These are phyloP conservation scores for Chaetophractus vellerosus DNA, from an alignment of 2,797 vertebrate genomes.

Conservation along the genomic window DNA sequence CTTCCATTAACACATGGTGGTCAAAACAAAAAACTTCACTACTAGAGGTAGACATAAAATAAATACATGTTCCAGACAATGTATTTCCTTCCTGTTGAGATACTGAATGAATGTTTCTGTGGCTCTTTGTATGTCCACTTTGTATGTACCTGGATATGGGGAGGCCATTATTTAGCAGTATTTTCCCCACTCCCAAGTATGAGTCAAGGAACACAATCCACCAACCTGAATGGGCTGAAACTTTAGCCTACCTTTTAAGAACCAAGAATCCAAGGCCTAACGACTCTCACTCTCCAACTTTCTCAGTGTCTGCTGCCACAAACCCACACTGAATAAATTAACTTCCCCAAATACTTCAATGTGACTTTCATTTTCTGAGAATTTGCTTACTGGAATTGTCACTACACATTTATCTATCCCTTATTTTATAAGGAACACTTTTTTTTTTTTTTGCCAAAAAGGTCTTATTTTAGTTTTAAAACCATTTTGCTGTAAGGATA, in stretches of 20 bases:
- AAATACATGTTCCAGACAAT: not conserved
- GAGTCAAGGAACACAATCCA: not conserved
- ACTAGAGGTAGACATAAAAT: not conserved
- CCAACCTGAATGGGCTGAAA: not conserved
- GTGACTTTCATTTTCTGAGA: not conserved
- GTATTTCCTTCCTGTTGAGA: not conserved
- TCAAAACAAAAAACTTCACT: not conserved
- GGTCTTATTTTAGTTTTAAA: slow-evolving; percentile 27
- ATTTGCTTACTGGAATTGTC: not conserved
- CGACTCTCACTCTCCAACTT: not conserved
- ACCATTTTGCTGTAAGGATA: not conserved
- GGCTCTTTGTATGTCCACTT: not conserved
- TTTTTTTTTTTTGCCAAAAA: not conserved
- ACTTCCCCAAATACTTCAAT: not conserved
- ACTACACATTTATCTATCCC: not conserved
- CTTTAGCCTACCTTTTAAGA: not conserved
- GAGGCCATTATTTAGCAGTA: not conserved
- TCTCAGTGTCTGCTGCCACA: not conserved
- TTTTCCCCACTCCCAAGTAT: not conserved
- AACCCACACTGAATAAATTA: not conserved
- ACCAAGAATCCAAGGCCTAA: not conserved
- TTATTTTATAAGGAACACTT: not conserved
- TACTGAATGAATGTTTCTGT: not conserved
- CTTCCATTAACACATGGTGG: not conserved
- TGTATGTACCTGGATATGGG: not conserved